These are phyloP conservation scores for Empidonax alnorum DNA, from an alignment of 2,113 vertebrate genomes.

Conservation along the genomic window DNA sequence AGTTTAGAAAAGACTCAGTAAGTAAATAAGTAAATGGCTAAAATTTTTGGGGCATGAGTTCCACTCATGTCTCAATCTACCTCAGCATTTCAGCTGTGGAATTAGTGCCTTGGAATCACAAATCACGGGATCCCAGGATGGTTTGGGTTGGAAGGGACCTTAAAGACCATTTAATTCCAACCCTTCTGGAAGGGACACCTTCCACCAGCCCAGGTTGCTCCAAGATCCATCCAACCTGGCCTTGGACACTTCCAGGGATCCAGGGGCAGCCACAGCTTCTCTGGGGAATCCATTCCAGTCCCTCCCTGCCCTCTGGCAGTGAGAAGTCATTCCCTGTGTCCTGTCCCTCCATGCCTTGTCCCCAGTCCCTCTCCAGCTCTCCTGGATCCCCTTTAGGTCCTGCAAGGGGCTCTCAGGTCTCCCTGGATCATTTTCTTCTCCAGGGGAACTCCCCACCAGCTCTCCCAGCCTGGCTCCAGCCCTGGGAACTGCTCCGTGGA, in stretches of 20 bases:
- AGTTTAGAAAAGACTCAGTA: background rate
- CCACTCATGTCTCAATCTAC: background rate
- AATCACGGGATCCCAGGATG: background rate
- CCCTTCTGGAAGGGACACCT: background rate
- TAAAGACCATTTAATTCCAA: background rate
- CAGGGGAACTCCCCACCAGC: background rate
- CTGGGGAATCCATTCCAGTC: background rate
- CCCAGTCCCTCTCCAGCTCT: background rate
- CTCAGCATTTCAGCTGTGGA: background rate
- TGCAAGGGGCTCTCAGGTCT: background rate
- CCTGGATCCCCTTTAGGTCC: background rate
- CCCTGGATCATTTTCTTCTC: background rate
- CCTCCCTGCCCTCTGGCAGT: background rate
- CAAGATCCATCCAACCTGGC: rapidly evolving
- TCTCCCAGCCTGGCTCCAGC: background rate
- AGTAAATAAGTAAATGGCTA: background rate
- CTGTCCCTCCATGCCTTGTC: background rate
- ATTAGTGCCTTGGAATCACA: background rate
- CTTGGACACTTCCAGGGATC: background rate
- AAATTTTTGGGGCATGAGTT: background rate
- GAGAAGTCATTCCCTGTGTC: rapidly evolving
- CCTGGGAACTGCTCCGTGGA: rapidly evolving
- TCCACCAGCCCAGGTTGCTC: rapidly evolving
- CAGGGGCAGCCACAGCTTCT: background rate
- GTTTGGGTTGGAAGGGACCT: background rate